Evolutionary conservation across 2,888 invertebrate genomes (phyloP).

Genomic region (Andrena bicolor): DNA sequence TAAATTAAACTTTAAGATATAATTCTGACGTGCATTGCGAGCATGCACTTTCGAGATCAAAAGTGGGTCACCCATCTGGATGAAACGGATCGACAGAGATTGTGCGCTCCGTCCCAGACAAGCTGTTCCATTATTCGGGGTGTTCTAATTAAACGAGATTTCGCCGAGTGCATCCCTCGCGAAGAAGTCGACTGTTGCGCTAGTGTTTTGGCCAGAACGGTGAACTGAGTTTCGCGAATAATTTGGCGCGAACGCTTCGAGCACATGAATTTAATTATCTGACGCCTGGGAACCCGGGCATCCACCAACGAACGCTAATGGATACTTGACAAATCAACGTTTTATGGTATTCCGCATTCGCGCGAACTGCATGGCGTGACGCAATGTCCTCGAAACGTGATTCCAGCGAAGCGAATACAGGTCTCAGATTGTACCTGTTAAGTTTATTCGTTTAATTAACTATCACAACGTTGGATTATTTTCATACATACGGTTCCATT

Average conservation of each 20-base stretch:
- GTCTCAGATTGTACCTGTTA: constrained; percentile 1
- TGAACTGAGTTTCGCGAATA: constrained; percentile 20
- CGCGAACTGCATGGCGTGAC: background rate
- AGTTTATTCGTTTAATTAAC: background rate
- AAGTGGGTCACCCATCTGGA: constrained; percentile 43
- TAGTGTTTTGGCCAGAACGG: constrained; percentile 2
- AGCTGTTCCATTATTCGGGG: constrained; percentile 39
- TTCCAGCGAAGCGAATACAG: background rate
- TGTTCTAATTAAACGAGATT: constrained; percentile 30
- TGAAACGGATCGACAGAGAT: constrained; percentile 31
- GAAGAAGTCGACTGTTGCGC: background rate
- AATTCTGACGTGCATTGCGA: background rate
- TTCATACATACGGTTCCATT: background rate
- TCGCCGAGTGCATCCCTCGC: background rate
- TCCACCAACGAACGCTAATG: constrained; percentile 22
- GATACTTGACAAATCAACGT: constrained; percentile 19
- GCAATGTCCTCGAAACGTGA: no score
- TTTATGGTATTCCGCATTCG: background rate
- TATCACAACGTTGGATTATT: constrained; percentile 1
- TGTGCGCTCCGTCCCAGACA: constrained; percentile 28
- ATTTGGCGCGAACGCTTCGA: constrained; percentile 18
- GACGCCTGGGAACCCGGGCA: background rate
- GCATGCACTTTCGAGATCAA: constrained; percentile 1
- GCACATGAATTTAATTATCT: constrained; percentile 29
- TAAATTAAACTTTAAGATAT: background rate